Conservation (phyloP, 2,888 invertebrate genomes). For the Lithophane leautieri region DNA sequence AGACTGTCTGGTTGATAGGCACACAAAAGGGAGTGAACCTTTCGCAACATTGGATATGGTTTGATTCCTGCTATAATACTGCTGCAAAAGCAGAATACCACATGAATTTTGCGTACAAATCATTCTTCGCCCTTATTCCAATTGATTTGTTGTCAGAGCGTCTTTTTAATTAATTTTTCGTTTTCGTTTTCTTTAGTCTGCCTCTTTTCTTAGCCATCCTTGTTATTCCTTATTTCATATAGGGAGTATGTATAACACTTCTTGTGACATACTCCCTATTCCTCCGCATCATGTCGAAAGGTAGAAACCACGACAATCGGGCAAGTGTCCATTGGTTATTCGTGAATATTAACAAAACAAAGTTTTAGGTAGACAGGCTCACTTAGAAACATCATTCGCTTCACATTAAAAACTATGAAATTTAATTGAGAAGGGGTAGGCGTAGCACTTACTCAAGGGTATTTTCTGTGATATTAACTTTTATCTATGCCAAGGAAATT, state of each 20-base stretch:
- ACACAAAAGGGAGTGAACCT: neutral
- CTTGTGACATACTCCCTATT: neutral
- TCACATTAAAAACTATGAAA: conserved; percentile 23
- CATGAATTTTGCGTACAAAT: neutral
- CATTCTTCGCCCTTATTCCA: neutral
- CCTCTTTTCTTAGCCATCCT: neutral
- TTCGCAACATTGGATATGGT: neutral
- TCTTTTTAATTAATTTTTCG: neutral
- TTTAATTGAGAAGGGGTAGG: conserved; percentile 14
- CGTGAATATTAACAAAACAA: neutral
- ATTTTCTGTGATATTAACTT: conserved; percentile 24
- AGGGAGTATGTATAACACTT: too few relatives aligned
- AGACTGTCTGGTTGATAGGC: neutral
- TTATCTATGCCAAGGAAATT: conserved; percentile 55
- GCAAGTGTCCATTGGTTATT: neutral
- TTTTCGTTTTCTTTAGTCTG: neutral
- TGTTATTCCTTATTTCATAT: too few relatives aligned
- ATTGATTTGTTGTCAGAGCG: neutral
- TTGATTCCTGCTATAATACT: neutral
- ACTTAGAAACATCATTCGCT: conserved; percentile 6
- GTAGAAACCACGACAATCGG: too few relatives aligned
- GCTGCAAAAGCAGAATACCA: neutral
- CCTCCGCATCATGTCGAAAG: neutral
- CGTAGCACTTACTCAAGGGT: conserved; percentile 13
- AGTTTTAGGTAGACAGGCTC: neutral